phyloP scores from a whole-genome alignment of 2,797 vertebrate species.

The Lagorchestes hirsutus region DNA sequence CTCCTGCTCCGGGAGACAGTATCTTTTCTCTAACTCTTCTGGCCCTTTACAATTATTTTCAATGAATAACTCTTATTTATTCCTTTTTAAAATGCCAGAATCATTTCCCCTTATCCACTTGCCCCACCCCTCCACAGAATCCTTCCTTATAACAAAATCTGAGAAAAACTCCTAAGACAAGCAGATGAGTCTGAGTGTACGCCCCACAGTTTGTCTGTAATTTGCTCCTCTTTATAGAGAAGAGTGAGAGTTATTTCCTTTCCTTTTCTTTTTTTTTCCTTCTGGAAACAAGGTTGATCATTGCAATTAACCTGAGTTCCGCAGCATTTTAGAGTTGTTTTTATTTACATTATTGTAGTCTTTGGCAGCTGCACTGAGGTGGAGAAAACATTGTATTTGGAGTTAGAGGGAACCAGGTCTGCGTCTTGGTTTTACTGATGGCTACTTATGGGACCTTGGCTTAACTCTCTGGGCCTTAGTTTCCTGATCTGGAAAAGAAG shows the following conservation, averaged over 20 bases:
- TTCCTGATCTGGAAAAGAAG: not conserved
- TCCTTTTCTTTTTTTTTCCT: not conserved
- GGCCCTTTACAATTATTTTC: not conserved
- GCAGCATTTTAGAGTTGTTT: not conserved
- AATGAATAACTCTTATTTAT: not conserved
- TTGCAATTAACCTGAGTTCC: not conserved
- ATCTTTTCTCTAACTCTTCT: not conserved
- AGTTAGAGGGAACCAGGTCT: not conserved
- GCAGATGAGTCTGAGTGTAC: not conserved
- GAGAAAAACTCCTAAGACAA: not conserved
- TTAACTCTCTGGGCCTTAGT: not conserved
- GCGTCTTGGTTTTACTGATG: not conserved
- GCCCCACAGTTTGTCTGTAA: not conserved
- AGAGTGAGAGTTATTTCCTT: not conserved
- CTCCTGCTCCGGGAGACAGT: not conserved
- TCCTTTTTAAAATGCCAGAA: not conserved
- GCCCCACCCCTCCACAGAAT: too few species aligned
- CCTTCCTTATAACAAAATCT: not conserved
- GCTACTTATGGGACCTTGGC: not conserved
- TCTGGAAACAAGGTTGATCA: too few species aligned
- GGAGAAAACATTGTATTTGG: not conserved
- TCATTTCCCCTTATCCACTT: not conserved
- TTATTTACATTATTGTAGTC: not conserved
- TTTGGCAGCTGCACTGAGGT: not conserved
- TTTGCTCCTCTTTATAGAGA: not conserved